phyloP scores from a whole-genome alignment of 2,888 invertebrate genomes.

The Limulus polyphemus region DNA sequence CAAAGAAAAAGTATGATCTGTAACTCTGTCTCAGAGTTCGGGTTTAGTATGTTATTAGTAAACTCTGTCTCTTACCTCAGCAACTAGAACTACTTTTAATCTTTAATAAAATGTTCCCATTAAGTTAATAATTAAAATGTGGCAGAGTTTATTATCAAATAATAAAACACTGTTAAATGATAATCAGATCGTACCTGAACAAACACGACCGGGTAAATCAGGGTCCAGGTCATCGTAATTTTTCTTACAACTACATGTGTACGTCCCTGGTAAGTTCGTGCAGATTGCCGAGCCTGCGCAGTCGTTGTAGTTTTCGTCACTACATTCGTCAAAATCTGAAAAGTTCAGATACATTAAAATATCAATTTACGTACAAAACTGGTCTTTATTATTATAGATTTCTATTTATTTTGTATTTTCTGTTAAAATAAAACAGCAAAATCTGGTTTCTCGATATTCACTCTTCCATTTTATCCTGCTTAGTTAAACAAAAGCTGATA shows the following conservation, averaged over 20 bases:
- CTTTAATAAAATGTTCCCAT: not conserved
- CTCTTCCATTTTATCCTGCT: too few species aligned
- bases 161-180: not conserved
- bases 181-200: conserved; percentile 41
- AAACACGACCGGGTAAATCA: conserved; percentile 66
- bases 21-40: too few species aligned
- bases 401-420: too few species aligned
- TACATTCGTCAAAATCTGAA: conserved; percentile 76
- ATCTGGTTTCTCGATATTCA: too few species aligned
- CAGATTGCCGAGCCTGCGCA: conserved; percentile 75
- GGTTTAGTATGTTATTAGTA: too few species aligned
- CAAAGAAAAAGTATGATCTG: too few species aligned
- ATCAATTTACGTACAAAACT: too few species aligned
- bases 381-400: too few species aligned
- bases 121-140: not conserved
- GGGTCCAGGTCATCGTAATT: conserved; percentile 52
- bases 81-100: not conserved
- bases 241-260: conserved; percentile 78
- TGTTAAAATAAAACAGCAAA: too few species aligned
- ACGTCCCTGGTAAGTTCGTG: conserved; percentile 77
- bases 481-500: too few species aligned
- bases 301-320: conserved; percentile 61
- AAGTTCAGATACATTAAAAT: conserved; percentile 19
- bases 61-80: too few species aligned
- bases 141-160: not conserved